phyloP scores from a whole-genome alignment of 2,888 invertebrate genomes.

The Noctua pronuba region DNA sequence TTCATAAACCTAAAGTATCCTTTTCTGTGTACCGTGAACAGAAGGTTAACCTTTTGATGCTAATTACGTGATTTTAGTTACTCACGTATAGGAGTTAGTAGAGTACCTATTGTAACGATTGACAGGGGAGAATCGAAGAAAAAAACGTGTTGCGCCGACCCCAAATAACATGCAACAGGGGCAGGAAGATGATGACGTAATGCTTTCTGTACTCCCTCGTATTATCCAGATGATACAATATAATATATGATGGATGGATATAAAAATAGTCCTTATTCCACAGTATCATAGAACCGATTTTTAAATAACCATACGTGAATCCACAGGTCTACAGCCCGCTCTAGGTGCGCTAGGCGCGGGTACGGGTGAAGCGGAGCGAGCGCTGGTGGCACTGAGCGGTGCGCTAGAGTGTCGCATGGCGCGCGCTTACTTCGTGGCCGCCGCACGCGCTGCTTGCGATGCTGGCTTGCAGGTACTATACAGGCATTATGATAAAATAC shows the following conservation, averaged over 20 bases:
- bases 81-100: no score
- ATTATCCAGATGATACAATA: no score
- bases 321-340: slow-evolving; percentile 92
- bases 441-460: slow-evolving; percentile 95
- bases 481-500: no score
- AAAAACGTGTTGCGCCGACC: no score
- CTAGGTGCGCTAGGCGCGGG: slow-evolving; percentile 94
- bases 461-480: slow-evolving; percentile 88
- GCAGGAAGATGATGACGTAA: no score
- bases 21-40: background rate
- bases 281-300: background rate
- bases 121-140: no score
- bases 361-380: slow-evolving; percentile 94
- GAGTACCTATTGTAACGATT: no score
- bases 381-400: slow-evolving; percentile 92
- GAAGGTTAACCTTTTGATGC: background rate
- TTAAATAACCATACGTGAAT: background rate
- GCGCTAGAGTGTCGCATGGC: slow-evolving; percentile 96
- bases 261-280: background rate
- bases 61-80: background rate
- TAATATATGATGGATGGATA: no score
- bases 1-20: background rate
- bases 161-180: no score
- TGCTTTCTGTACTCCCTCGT: background rate
- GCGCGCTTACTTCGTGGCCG: slow-evolving; percentile 95